Conservation (phyloP, 37 sponge, comb jelly and placozoan species). For the Beroe ovata region DNA sequence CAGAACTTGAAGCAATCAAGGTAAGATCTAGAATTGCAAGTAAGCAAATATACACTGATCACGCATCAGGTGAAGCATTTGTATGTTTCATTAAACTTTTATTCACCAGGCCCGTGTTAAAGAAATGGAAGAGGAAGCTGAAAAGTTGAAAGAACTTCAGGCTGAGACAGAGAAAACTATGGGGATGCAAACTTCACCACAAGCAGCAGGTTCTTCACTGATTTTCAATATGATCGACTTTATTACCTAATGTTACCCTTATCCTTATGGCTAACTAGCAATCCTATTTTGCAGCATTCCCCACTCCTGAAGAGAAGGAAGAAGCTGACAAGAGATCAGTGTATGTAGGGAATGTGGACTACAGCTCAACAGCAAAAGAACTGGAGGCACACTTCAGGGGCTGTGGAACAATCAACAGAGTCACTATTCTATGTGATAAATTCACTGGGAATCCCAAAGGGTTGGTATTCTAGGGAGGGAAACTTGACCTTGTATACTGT, state of each 20-base stretch:
- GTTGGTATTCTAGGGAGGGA: no score
- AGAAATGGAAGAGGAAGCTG: conserved; percentile 99
- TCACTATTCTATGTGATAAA: conserved; percentile 97
- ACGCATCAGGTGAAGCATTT: no score
- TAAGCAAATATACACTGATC: no score
- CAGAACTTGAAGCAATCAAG: conserved; percentile 93
- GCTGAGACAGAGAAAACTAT: conserved; percentile 93
- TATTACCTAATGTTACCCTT: no score
- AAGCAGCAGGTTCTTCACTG: background rate
- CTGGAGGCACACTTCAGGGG: conserved; percentile 92
- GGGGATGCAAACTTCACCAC: conserved; percentile 70
- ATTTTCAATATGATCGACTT: no score
- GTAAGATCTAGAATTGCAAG: conserved; percentile 2
- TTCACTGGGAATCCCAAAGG: conserved; percentile 95
- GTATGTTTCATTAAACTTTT: no score
- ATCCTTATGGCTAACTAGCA: no score
- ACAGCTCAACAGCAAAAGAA: conserved; percentile 93
- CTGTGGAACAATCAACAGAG: conserved; percentile 92
- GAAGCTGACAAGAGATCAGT: conserved; percentile 89
- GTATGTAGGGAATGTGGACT: conserved; percentile 95
- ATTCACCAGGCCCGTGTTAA: conserved; percentile 85
- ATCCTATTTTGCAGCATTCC: conserved; percentile 75
- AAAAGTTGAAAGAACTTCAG: conserved; percentile 95
- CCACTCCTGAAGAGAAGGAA: conserved; percentile 89
- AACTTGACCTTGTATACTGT: no score